These are phyloP conservation scores for Ctenoplectra terminalis DNA, from an alignment of 1,140 invertebrate genomes.

Conservation along the genomic window DNA sequence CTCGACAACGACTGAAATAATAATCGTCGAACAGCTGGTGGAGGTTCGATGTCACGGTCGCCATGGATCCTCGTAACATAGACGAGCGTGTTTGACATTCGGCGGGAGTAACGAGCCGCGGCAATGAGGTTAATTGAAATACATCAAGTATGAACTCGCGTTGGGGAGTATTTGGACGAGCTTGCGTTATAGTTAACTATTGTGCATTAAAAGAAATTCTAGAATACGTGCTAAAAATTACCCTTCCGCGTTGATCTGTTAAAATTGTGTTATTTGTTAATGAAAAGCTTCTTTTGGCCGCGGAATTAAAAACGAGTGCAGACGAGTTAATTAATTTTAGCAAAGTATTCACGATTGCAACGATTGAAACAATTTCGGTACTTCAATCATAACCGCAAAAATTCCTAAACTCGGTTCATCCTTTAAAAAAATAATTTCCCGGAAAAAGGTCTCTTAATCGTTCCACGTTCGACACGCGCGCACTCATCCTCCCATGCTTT, in stretches of 20 bases:
- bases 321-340: no score
- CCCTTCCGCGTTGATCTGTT: no score
- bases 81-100: conserved; percentile 74
- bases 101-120: conserved; percentile 68
- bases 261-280: no score
- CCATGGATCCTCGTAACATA: conserved; percentile 55
- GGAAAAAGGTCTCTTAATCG: neutral
- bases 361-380: no score
- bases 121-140: conserved; percentile 80
- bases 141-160: conserved; percentile 73
- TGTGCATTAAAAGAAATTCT: conserved; percentile 57
- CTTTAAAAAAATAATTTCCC: neutral
- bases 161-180: conserved; percentile 33
- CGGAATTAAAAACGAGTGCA: no score
- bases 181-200: neutral
- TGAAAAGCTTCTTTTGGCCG: no score
- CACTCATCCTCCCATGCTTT: no score
- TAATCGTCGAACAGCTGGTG: conserved; percentile 48
- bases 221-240: no score
- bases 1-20: conserved; percentile 31
- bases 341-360: no score
- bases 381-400: neutral
- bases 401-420: neutral
- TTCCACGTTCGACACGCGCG: neutral
- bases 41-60: conserved; percentile 30